Evolutionary conservation across 2,888 invertebrate genomes (phyloP), one percentile per base, ranked within the genome.

Genomic region (Xestia sexstrigata): DNA sequence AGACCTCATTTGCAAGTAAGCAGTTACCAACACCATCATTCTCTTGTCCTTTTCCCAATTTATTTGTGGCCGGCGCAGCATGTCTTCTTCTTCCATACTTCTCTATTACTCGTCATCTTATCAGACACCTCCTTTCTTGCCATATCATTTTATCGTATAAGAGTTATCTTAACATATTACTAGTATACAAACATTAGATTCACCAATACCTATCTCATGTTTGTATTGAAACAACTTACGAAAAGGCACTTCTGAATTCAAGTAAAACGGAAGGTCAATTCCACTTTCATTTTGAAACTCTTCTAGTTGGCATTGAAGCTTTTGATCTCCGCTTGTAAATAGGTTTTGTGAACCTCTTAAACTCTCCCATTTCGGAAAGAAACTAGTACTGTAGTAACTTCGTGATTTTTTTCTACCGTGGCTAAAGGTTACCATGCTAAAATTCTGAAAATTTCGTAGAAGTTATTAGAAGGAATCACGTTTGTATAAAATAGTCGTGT

Each of bases 361-460:
- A 73, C 87, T 94, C 82, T 95, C 96, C 96, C 96, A 96, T 76
- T 93, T 91, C 0, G 95, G 93, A 69, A 90, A 92, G 74, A 95
- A 95, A 39, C 78, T 90, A 6, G 83, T 88, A 52, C 82, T 78
- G 9, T 92, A 83, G 80, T 95, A 95, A 62, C 88, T 86, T 76
- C 82, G 89, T 4, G 92, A 84, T 2, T 81, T 15, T 65, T 73
- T 89, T 30, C 87, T 82, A 6, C 95, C 95, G 63, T 92, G 87
- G 74, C 89, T 90, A 83, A 88, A 96, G 0, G 88, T 91, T 17
- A 93, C 87, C 8, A 92, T 49, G 2, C 82, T 85, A 35, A 87
- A 72, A 55, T 92, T 89, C 96, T 96, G 80, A 23, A 90, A 88
- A 63, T 7, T 0, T 9, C 8, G 0, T 42, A 35, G 35, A 35